Percentiles rank a stretch among this genome's conserved stretches.
Conservation (phyloP, 92 coral and sea anemone genomes). For the Phymanthus crucifer region DNA sequence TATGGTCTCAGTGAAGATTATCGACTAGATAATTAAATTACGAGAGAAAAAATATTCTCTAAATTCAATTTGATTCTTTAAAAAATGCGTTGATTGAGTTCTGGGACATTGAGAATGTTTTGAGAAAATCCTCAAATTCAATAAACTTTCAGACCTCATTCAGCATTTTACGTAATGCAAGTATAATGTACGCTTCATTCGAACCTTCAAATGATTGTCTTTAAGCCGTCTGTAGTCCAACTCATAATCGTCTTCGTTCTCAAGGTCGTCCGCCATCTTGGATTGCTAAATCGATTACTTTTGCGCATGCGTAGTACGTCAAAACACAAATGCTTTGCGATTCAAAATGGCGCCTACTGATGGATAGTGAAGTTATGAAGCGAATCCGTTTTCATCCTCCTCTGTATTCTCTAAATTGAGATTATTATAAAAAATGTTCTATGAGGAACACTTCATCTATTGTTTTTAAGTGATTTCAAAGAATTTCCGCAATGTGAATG, state of each 20-base stretch:
- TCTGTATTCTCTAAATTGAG: conserved; percentile 53
- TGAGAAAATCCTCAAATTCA: no score
- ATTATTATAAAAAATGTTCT: conserved; percentile 59
- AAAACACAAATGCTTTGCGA: conserved; percentile 51
- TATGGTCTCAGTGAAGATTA: no score
- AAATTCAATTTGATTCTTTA: no score
- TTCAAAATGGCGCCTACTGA: conserved; percentile 94
- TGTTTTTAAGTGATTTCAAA: conserved; percentile 64
- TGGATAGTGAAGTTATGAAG: conserved; percentile 47
- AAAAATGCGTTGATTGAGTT: no score
- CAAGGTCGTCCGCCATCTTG: conserved; percentile 83
- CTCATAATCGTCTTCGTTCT: conserved; percentile 52
- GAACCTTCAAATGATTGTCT: conserved; percentile 59
- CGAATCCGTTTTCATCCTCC: conserved; percentile 94
- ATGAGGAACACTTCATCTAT: conserved; percentile 54
- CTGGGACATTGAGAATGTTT: no score
- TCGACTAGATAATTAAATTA: no score
- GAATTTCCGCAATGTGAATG: conserved; percentile 65
- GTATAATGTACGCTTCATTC: neutral
- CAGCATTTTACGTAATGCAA: neutral
- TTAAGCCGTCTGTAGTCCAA: conserved; percentile 61
- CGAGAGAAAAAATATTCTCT: no score
- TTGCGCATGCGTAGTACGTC: conserved; percentile 2
- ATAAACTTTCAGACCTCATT: no score
- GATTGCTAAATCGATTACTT: conserved; percentile 12